Evolutionary conservation across 2,113 vertebrate genomes (phyloP).

Genomic region (Etheostoma cragini): DNA sequence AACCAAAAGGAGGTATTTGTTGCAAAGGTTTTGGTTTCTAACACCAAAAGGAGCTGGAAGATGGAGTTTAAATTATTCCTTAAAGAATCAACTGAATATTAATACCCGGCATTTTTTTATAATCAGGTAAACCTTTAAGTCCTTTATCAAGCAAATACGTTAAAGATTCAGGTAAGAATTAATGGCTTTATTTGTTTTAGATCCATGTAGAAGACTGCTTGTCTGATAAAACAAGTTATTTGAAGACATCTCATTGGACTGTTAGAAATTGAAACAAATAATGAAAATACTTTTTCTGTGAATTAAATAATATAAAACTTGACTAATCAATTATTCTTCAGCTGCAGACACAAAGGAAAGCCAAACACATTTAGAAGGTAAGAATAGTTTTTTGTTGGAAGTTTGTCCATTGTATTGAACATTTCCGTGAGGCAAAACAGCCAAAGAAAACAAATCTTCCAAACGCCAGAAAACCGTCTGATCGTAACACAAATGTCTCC

Average conservation of each 20-base stretch:
- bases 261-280: not conserved
- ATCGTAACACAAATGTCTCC: conserved; percentile 50
- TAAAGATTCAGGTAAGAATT: not conserved
- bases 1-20: conserved; percentile 39
- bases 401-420: not conserved
- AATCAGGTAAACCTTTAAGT: not conserved
- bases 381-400: not conserved
- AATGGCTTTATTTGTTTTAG: not conserved
- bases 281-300: not conserved
- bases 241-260: not conserved
- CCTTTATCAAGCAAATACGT: not conserved
- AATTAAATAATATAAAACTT: not conserved
- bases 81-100: not conserved
- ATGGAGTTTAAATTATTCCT: not conserved
- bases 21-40: not conserved
- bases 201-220: not conserved
- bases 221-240: not conserved
- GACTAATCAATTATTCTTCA: not conserved
- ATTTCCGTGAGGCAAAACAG: not conserved
- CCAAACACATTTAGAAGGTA: not conserved
- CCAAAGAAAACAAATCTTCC: not conserved
- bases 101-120: not conserved
- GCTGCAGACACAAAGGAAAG: not conserved
- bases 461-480: conserved; percentile 36
- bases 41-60: not conserved